phyloP scores from a whole-genome alignment of 2,113 vertebrate genomes.

The Geococcyx californianus region DNA sequence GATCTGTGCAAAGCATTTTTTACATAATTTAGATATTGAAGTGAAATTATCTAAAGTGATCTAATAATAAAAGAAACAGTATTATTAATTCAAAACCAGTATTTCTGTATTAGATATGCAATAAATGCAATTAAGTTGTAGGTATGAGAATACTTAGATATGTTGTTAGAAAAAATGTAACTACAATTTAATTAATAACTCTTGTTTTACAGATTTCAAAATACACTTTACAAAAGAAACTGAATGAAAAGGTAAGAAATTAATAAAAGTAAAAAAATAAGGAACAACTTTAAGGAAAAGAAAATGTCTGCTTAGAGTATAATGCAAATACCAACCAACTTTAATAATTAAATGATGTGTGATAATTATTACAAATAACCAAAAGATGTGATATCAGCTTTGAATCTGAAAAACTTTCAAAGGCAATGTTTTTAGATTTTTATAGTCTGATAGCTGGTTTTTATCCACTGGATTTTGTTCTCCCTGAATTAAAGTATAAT shows the following conservation, averaged over 20 bases:
- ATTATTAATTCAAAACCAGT: neutral
- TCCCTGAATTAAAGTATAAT: neutral
- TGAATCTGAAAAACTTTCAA: neutral
- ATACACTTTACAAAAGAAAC: constrained; percentile 93
- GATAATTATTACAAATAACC: neutral
- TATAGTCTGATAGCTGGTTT: neutral
- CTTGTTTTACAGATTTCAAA: constrained; percentile 88
- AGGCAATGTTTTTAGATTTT: neutral
- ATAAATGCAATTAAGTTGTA: neutral
- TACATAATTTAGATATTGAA: neutral
- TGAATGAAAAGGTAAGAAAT: constrained; percentile 90
- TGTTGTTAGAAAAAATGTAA: neutral
- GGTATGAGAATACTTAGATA: neutral
- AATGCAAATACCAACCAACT: neutral
- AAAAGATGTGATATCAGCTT: neutral
- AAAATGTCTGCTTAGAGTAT: neutral
- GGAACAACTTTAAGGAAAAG: neutral
- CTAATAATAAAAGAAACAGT: neutral
- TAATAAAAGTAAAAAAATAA: neutral
- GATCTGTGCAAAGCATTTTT: neutral
- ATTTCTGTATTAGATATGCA: neutral
- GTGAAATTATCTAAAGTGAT: neutral
- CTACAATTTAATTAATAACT: neutral
- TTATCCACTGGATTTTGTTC: neutral
- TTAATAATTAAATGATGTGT: neutral